Conservation (phyloP, 2,113 vertebrate genomes). For the Barbus barbus region DNA sequence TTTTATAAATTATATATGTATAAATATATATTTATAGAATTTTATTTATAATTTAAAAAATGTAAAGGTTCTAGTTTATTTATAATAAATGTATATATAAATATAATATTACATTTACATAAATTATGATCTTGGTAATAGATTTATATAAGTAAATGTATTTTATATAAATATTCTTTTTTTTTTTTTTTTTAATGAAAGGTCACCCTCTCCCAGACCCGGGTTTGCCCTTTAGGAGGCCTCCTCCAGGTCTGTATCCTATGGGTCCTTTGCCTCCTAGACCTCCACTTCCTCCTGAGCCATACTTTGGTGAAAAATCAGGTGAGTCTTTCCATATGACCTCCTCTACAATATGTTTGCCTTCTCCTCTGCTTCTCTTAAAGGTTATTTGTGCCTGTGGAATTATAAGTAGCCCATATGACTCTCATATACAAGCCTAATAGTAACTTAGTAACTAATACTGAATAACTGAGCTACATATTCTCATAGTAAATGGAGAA, state of each 20-base stretch:
- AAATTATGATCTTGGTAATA: neutral
- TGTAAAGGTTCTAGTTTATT: neutral
- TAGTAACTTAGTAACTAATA: neutral
- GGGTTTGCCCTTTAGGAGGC: slow-evolving; percentile 78
- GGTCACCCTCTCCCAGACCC: slow-evolving; percentile 71
- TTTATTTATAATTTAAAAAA: too few species aligned
- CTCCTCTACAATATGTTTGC: neutral
- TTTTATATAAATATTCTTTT: neutral
- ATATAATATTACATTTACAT: neutral
- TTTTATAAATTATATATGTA: too few species aligned
- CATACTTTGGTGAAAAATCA: slow-evolving; percentile 76
- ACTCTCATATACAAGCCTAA: neutral
- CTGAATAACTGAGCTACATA: neutral
- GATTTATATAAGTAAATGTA: neutral
- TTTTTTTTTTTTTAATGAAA: neutral
- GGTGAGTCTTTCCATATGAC: slow-evolving; percentile 75
- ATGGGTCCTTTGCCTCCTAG: slow-evolving; percentile 77
- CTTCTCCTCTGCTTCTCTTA: neutral
- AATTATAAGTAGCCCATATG: neutral
- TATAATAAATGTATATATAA: neutral
- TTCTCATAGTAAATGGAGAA: neutral
- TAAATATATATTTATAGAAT: too few species aligned
- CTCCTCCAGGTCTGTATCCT: slow-evolving; percentile 69
- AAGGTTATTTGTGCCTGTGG: neutral
- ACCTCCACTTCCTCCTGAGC: slow-evolving; percentile 77